Evolutionary conservation across 2,113 vertebrate species (phyloP).

Genomic region (Seriola quinqueradiata): DNA sequence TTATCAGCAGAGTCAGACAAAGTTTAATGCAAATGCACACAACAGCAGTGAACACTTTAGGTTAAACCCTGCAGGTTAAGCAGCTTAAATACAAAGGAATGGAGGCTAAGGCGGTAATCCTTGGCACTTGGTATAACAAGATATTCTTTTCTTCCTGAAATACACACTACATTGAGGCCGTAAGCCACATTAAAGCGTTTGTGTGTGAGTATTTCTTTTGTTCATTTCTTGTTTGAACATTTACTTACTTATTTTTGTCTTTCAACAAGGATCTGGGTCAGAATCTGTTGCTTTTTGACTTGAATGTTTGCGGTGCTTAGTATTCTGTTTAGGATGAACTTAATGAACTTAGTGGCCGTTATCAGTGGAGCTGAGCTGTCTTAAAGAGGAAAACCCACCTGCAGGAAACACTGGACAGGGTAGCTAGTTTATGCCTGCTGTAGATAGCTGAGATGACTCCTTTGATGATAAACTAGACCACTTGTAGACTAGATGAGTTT

Average conservation of each 20-base stretch:
- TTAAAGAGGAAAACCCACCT: too few species aligned
- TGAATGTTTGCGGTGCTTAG: background rate
- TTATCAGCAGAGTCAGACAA: constrained; percentile 5
- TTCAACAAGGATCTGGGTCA: background rate
- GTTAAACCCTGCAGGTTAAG: constrained; percentile 59
- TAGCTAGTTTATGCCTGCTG: background rate
- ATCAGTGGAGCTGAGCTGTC: constrained; percentile 2
- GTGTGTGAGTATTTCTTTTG: background rate
- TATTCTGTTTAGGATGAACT: background rate
- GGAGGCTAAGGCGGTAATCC: constrained; percentile 49
- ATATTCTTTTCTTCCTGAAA: constrained; percentile 39
- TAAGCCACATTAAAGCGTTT: constrained; percentile 21
- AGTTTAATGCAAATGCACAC: constrained; percentile 44
- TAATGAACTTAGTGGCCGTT: constrained; percentile 8
- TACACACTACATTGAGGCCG: constrained; percentile 9
- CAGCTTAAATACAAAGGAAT: constrained; percentile 54
- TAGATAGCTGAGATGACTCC: constrained; percentile 4
- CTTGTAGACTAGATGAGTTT: background rate
- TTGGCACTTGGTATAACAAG: constrained; percentile 39
- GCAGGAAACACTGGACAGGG: too few species aligned
- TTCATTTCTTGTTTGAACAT: background rate
- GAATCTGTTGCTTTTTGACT: background rate
- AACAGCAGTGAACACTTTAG: constrained; percentile 13
- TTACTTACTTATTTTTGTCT: constrained; percentile 1
- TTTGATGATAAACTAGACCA: constrained; percentile 11